Evolutionary conservation across 2,888 invertebrate species (phyloP), one percentile per base, ranked within the genome.

Genomic region (Axea sp.): DNA sequence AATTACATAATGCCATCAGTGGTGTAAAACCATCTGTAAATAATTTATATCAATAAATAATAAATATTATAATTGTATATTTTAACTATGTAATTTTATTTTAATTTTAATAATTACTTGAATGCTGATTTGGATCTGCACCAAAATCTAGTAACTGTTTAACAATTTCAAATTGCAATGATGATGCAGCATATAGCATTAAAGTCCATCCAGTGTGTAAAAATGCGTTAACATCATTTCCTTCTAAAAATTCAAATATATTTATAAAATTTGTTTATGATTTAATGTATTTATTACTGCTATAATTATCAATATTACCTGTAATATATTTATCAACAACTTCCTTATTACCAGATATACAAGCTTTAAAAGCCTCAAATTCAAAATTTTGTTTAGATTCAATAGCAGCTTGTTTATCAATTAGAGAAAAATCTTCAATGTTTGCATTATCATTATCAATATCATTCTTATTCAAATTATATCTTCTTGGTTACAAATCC

Each of bases 1-100:
- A 90, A 77, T 87, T 89, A 78, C 91, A 92, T n/a, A 90, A 89
- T 72, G 90, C 89, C 92, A 92, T 92, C 49, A 92, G 83, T 14
- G 91, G 90, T 28, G 92, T 92, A 51, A 89, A 89, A n/a, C 90
- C 90, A 86, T 92, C 92, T 92, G 85, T 28, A 88, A 30, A 43
- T 49, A 53, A 24, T 24, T n/a, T n/a, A n/a, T n/a, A n/a, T n/a
- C n/a, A n/a, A n/a, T n/a, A n/a, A n/a, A n/a, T n/a, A n/a, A n/a
- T n/a, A n/a, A n/a, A n/a, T n/a, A n/a, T n/a, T n/a, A n/a, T n/a
- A n/a, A n/a, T n/a, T n/a, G n/a, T n/a, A n/a, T n/a, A 4, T 19
- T 19, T 19, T 19, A 19, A 19, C 4, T 19, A 19, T 19, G 3
- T 19, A 19, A 19, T 4, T 19, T 53, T 14, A 22, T 9, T 33